Evolutionary conservation across 2,113 vertebrate genomes (phyloP), one percentile per base, ranked within the genome.

Genomic region (Elanoides forficatus): DNA sequence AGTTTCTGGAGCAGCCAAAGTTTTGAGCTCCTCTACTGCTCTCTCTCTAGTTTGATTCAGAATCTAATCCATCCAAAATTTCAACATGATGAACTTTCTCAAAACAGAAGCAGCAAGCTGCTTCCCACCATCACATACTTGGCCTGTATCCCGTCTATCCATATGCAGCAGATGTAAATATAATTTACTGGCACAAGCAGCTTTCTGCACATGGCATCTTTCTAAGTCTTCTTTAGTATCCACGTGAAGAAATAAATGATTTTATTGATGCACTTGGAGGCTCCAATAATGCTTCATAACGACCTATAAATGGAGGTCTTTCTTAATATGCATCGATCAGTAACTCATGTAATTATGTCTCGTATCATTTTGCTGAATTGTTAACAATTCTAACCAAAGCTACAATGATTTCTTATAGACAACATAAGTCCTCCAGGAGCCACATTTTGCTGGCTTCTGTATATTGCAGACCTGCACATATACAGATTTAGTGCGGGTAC

Each of bases 21-120:
- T 96, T 98, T 98, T 94, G 86, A 97, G 95, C 96, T 97, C 94
- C 73, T 81, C 92, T 97, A 85, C 96, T 95, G 90, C 90, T 93
- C 84, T 92, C 94, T 94, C 93, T 93, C 92, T 94, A 96, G 95
- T 95, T 97, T 92, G 97, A 97, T 97, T 97, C 98, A 97, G 96
- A 98, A 96, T 97, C 91, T 96, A 96, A 97, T 97, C 97, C 98
- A 96, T 97, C 97, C 97, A 96, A 97, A 97, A 97, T 95, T 97
- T 97, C 95, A 96, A 97, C 90, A 74, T 96, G 97, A 96, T 97
- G 97, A 98, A 98, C 98, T 97, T 97, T 98, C 98, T 98, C 95
- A 98, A 98, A 98, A 98, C 98, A 98, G 98, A 98, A 98, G 97
- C 97, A 98, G 97, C 98, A 98, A 98, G 98, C 98, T 98, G 98